Base-by-base conservation (phyloP, 2,888 invertebrate genomes). In the Rhingia campestris region DNA sequence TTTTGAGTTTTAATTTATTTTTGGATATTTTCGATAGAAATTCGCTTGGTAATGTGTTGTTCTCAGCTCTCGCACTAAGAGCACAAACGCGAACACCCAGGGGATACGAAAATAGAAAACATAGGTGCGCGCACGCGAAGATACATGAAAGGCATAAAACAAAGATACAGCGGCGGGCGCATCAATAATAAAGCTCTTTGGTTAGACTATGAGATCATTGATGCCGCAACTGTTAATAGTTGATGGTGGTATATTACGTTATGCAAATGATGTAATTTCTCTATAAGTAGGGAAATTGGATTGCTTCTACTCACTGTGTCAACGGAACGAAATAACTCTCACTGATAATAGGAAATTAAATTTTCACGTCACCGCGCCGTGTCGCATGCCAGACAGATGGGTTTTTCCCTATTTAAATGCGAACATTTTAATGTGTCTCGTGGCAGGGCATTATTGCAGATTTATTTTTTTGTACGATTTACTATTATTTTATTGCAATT, bases 1-100 rank as follows among this genome's bases (percentile, higher is more conserved):
- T 12, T 69, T 82, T 69, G 58, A 76, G 73, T 74, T 64, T 47
- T 35, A 72, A 70, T 79, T 73, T 82, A 82, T 86, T 86, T 81
- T 81, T 74, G 74, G 84, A 75, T 41, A 35, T 32, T 67, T 54
- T 73, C 51, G 51, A 47, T 58, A 56, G 70, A 70, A 63, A 59
- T 54, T 69, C 10, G n/a, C 33, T 64, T 33, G 58, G 30, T 43
- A 63, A 70, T 39, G 30, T 53, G 37, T 82, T 70, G 22, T 70
- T 61, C 37, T 74, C 53, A 41, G 9, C 43, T 74, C 45, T 63
- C 14, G 51, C 30, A 10, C 30, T 47, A 14, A 32, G 54, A 33
- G 14, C 14, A 41, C 53, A 22, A 22, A 22, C 22, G n/a, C 32
- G 4, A 30, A 56, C 30, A 58, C 67, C 72, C 69, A 73, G 59